Percentiles rank a stretch among this genome's conserved stretches.
These are phyloP conservation scores for Sebastes cheni DNA, from an alignment of 2,797 vertebrate genomes.

Conservation along the genomic window DNA sequence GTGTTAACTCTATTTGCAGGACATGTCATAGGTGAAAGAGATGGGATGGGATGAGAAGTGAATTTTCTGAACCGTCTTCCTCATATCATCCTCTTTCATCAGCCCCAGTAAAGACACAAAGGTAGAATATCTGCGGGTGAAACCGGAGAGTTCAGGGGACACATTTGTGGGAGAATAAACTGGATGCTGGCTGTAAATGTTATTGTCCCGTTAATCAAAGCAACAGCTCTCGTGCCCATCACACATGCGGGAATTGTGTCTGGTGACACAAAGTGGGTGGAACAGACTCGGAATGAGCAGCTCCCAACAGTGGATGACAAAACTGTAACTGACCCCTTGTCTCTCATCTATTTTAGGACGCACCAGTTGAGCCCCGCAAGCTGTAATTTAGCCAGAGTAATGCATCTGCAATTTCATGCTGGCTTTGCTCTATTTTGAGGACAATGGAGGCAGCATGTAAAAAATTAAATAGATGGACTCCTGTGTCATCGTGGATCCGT, in stretches of 20 bases:
- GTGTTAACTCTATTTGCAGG: background rate
- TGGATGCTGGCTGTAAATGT: slow-evolving; percentile 55
- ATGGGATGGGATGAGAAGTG: slow-evolving; percentile 8
- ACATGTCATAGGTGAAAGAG: slow-evolving; percentile 7
- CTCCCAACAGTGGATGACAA: slow-evolving; percentile 46
- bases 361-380: slow-evolving; percentile 31
- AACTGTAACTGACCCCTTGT: slow-evolving; percentile 65
- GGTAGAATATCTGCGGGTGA: slow-evolving; percentile 39
- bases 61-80: slow-evolving; percentile 12
- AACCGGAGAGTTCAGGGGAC: slow-evolving; percentile 42
- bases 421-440: slow-evolving; percentile 60
- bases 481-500: slow-evolving; percentile 53
- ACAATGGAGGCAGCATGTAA: slow-evolving; percentile 55
- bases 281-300: slow-evolving; percentile 38
- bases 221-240: slow-evolving; percentile 50
- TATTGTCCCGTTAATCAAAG: slow-evolving; percentile 75
- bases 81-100: slow-evolving; percentile 13
- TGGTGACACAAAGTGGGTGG: slow-evolving; percentile 57
- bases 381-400: slow-evolving; percentile 62
- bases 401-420: slow-evolving; percentile 65
- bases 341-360: slow-evolving; percentile 67
- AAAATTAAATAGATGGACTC: slow-evolving; percentile 56
- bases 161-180: slow-evolving; percentile 52
- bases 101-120: slow-evolving; percentile 10
- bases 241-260: slow-evolving; percentile 51